Percentiles rank a stretch among this genome's conserved stretches.
Evolutionary conservation across 2,113 vertebrate species (phyloP).

Genomic region (Rhea americana): DNA sequence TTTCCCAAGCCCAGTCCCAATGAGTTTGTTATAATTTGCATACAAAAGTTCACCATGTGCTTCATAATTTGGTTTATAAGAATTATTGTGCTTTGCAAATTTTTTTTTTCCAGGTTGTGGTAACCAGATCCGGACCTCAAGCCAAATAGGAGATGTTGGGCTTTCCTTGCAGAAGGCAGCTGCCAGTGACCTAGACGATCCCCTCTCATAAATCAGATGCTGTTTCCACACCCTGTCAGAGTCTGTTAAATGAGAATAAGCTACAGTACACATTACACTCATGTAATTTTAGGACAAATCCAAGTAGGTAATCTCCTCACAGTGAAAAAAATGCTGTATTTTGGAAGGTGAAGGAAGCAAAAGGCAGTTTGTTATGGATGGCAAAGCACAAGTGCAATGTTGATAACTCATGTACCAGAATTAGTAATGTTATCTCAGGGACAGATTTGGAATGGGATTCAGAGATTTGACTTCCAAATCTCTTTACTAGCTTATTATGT

Average conservation of each 20-base stretch:
- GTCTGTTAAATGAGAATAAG: neutral
- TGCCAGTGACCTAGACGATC: neutral
- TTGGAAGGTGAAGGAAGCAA: neutral
- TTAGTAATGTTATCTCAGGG: neutral
- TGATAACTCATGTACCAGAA: neutral
- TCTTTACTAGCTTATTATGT: neutral
- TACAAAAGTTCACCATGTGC: neutral
- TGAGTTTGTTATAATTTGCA: neutral
- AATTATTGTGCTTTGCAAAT: neutral
- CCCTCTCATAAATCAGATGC: neutral
- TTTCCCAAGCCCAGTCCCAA: neutral
- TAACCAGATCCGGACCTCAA: neutral
- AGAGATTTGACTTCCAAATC: neutral
- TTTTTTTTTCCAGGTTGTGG: neutral
- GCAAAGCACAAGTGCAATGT: neutral
- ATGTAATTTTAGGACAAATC: neutral
- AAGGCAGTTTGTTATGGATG: neutral
- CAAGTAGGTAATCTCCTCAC: neutral
- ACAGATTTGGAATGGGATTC: neutral
- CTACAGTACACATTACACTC: neutral
- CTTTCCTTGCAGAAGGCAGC: neutral
- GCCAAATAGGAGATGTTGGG: conserved; percentile 23
- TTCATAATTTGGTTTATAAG: neutral
- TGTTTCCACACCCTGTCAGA: neutral
- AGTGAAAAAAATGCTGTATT: neutral